These are phyloP conservation scores for Paralvinella palmiformis DNA, from an alignment of 1,140 invertebrate species.

Conservation along the genomic window DNA sequence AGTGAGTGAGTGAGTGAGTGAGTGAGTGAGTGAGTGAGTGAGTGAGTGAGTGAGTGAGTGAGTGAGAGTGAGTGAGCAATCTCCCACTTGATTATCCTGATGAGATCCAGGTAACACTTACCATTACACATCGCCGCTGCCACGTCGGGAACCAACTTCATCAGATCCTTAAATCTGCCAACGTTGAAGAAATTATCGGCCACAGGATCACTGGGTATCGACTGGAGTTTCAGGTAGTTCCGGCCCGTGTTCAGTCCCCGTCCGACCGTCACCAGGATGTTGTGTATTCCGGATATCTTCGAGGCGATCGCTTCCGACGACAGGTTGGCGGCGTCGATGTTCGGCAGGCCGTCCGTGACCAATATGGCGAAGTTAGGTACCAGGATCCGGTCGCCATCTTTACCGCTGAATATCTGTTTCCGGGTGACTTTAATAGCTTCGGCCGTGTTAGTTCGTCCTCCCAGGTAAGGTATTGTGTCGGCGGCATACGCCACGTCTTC, in stretches of 20 bases:
- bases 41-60: neutral
- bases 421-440: slow-evolving; percentile 1
- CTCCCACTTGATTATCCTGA: neutral
- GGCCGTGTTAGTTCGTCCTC: slow-evolving; percentile 14
- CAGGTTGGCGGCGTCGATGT: neutral
- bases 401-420: slow-evolving; percentile 4
- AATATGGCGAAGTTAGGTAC: slow-evolving; percentile 14
- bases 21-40: neutral
- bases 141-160: neutral
- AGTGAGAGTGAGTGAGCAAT: neutral
- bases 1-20: neutral
- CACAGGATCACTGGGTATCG: slow-evolving; percentile 14
- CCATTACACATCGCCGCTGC: slow-evolving; percentile 16
- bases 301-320: slow-evolving; percentile 5
- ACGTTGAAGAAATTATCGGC: slow-evolving; percentile 18
- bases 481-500: slow-evolving; percentile 17
- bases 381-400: slow-evolving; percentile 3
- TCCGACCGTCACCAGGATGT: slow-evolving; percentile 15
- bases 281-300: neutral
- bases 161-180: neutral
- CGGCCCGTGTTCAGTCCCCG: slow-evolving; percentile 5
- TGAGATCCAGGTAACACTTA: neutral
- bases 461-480: slow-evolving; percentile 10
- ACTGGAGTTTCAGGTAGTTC: slow-evolving; percentile 16
- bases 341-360: slow-evolving; percentile 12